Percentiles rank a stretch among this genome's conserved stretches.
These are phyloP conservation scores for Sinocyclocheilus anshuiensis DNA, from an alignment of 2,113 vertebrate species.

Conservation along the genomic window DNA sequence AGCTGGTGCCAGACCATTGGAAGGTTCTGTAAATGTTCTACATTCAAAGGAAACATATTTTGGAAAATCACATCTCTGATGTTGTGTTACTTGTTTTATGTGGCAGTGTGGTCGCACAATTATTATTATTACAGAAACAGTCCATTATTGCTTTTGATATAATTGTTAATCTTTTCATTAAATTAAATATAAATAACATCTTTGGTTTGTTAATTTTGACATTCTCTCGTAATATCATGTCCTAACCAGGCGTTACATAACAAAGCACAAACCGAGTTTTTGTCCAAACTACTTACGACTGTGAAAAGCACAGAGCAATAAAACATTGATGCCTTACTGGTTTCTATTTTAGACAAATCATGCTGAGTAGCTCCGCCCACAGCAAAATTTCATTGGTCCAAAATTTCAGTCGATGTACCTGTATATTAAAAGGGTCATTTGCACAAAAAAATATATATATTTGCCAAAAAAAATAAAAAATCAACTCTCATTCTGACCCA, in stretches of 20 bases:
- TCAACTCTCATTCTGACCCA: too few species aligned
- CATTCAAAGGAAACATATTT: neutral
- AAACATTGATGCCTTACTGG: neutral
- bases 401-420: neutral
- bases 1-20: neutral
- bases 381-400: neutral
- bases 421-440: neutral
- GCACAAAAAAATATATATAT: too few species aligned
- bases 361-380: neutral
- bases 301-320: neutral
- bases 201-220: neutral
- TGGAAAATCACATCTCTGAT: neutral
- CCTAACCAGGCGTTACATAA: neutral
- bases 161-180: neutral
- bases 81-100: constrained; percentile 1
- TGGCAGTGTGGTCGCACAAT: neutral
- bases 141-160: neutral
- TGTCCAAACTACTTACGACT: neutral
- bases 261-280: neutral
- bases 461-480: too few species aligned
- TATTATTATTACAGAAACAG: neutral
- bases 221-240: neutral
- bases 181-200: neutral
- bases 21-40: neutral
- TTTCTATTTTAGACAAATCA: neutral